Conservation (phyloP, 2,113 vertebrate species). For the Amphiprion percula region DNA sequence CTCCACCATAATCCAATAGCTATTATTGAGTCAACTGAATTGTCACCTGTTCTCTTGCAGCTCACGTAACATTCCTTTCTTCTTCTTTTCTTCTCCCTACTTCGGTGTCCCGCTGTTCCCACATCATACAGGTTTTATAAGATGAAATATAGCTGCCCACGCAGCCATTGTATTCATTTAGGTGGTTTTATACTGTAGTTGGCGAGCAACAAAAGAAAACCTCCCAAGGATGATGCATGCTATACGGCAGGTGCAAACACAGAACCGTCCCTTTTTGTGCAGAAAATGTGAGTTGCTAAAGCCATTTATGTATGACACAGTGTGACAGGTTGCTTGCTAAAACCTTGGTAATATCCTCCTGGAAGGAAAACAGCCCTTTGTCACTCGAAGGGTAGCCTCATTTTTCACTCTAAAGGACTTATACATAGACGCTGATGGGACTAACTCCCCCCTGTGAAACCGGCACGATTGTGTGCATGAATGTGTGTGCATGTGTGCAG, state of each 20-base stretch:
- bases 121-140: conserved; percentile 52
- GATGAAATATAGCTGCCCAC: conserved; percentile 35
- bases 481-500: conserved; percentile 40
- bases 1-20: conserved; percentile 17
- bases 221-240: conserved; percentile 35
- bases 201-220: conserved; percentile 28
- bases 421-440: conserved; percentile 49
- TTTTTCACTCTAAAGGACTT: conserved; percentile 62
- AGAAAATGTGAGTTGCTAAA: conserved; percentile 51
- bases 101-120: not conserved
- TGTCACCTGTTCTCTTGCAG: conserved; percentile 5
- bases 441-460: conserved; percentile 47
- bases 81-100: not conserved
- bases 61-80: not conserved
- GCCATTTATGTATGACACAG: conserved; percentile 63
- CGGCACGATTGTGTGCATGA: conserved; percentile 16
- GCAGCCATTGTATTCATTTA: conserved; percentile 45
- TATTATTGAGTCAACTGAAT: conserved; percentile 49
- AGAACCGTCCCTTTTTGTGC: conserved; percentile 23
- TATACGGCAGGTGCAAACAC: conserved; percentile 43
- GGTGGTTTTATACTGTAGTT: conserved; percentile 25
- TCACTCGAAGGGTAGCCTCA: conserved; percentile 57
- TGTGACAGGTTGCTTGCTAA: conserved; percentile 47
- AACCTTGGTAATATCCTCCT: conserved; percentile 55
- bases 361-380: conserved; percentile 67